Base-by-base conservation (phyloP, 30 jellyfish, hydroid and myxozoan genomes). In the Chironex yamaguchii region DNA sequence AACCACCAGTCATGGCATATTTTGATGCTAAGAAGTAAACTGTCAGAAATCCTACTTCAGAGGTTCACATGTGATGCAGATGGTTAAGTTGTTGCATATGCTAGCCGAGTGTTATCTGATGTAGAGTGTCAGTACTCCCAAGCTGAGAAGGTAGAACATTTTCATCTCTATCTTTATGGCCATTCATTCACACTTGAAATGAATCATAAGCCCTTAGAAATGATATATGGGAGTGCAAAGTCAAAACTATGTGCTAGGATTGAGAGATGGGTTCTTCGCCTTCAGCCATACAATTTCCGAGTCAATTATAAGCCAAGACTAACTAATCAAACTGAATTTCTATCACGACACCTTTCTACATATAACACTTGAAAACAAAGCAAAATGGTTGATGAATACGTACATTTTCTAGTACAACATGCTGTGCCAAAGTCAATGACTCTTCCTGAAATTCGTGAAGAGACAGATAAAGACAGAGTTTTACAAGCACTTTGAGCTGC, bases 401-500 rank as follows among this genome's bases (percentile, higher is more conserved):
- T 54, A 54, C 20, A 54, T 21, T 21, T 54, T 21, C 25, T 54
- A 54, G n/a, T 66, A 66, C 79, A 66, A 24, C 65, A 28, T 2
- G 82, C 82, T 1, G 31, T 68, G 2, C 82, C 82, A 29, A 68
- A 68, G 72, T 26, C 82, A 26, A 34, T 68, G 68, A 26, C 2
- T 11, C 72, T 29, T 1, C 1, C 3, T 29, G 66, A 68, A 68
- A 66, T 66, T 66, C 79, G 79, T 28, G 82, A 68, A 1, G 82
- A 1, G 3, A 68, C 82, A 27, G 73, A 68, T 27, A 32, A 26
- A 30, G 82, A 68, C 82, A 63, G 76, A 68, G 25, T 1, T n/a
- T n/a, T n/a, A n/a, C 33, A 68, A 68, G 74, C 26, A 68, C 73
- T 68, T 26, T 29, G 82, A 68, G 66, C 82, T 2, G 82, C 82